A percentile compares a stretch with the other conserved stretches of the same genome.
Evolutionary conservation across 2,113 vertebrate genomes (phyloP).

Genomic region (Campylorhamphus procurvoides): DNA sequence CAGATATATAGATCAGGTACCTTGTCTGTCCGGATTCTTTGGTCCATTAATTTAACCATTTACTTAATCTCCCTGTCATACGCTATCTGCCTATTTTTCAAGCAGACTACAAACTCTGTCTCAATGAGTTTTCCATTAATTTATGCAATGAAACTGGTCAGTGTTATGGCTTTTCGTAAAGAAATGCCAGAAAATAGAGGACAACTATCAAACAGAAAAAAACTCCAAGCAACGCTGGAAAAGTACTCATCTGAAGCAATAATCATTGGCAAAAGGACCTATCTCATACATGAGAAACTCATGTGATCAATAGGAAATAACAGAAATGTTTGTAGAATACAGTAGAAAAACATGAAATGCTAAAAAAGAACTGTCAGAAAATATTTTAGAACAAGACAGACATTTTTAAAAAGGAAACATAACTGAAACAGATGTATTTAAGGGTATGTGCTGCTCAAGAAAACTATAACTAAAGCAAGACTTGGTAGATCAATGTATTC

Average conservation of each 20-base stretch:
- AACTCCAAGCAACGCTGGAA: not conserved
- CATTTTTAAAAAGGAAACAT: not conserved
- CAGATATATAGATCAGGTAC: not conserved
- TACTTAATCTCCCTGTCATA: not conserved
- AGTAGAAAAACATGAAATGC: not conserved
- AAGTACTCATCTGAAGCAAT: not conserved
- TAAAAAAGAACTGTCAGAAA: not conserved
- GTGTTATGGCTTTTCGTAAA: not conserved
- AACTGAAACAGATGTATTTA: not conserved
- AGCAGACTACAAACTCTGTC: not conserved
- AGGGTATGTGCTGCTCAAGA: not conserved
- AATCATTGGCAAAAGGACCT: not conserved
- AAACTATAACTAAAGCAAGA: not conserved
- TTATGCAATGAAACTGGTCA: not conserved
- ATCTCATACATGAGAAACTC: not conserved
- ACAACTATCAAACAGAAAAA: not conserved
- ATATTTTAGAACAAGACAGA: not conserved
- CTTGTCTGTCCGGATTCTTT: not conserved
- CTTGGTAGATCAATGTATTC: not conserved
- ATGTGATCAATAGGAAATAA: not conserved
- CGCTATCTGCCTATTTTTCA: not conserved
- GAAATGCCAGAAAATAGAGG: not conserved
- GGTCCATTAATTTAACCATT: not conserved
- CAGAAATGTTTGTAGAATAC: not conserved
- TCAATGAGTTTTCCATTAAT: not conserved